phyloP scores from a whole-genome alignment of 2,113 vertebrate species.

The Clarias macrocephalus region DNA sequence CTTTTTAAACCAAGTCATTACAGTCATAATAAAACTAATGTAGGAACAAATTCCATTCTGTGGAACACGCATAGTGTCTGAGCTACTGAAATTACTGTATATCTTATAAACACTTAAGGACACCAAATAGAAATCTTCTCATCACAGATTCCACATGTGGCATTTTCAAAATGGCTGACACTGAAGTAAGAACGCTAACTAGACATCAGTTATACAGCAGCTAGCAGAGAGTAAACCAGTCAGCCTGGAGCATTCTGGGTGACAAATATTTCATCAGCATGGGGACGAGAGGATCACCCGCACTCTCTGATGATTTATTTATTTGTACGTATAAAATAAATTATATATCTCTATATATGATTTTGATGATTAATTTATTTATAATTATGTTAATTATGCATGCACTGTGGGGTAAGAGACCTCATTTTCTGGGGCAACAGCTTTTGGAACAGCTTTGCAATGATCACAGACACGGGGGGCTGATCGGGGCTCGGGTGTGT shows the following conservation, averaged over 20 bases:
- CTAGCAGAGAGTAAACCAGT: constrained; percentile 8
- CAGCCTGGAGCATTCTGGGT: constrained; percentile 26
- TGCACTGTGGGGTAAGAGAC: constrained; percentile 27
- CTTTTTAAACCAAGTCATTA: background rate
- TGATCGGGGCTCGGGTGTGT: constrained; percentile 19
- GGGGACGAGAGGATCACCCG: constrained; percentile 12
- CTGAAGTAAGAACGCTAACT: background rate
- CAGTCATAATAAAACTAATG: background rate
- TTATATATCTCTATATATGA: constrained; percentile 56
- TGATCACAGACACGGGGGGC: constrained; percentile 46
- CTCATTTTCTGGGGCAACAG: constrained; percentile 46
- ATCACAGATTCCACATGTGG: background rate
- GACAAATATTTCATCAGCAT: constrained; percentile 38
- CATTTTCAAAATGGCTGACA: background rate
- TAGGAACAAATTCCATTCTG: background rate
- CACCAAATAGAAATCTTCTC: background rate
- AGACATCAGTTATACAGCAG: background rate
- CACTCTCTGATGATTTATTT: constrained; percentile 57
- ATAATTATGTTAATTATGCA: constrained; percentile 44
- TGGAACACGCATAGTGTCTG: background rate
- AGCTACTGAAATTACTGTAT: background rate
- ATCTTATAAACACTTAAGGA: background rate
- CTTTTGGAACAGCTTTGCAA: constrained; percentile 46
- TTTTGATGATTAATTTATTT: constrained; percentile 56
- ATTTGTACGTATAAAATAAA: constrained; percentile 51